Conservation (phyloP, 2,888 invertebrate species). For the Nasonovia ribisnigri region DNA sequence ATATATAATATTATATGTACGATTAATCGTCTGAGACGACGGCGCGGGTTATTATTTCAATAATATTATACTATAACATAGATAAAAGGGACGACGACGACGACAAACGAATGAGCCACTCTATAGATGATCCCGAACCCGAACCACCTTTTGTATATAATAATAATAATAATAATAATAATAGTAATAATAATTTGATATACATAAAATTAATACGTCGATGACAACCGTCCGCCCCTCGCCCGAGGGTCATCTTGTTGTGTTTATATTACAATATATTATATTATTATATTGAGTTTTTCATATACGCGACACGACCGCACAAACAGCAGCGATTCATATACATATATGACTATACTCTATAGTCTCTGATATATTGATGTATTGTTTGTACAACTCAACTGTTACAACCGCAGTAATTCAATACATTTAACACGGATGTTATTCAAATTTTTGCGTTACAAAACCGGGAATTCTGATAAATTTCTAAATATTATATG, state of each 20-base stretch:
- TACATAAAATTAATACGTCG: not conserved
- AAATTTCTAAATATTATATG: not conserved
- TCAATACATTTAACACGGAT: not conserved
- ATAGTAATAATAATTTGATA: not conserved
- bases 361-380: not conserved
- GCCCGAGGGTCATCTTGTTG: not conserved
- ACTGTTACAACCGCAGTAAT: not conserved
- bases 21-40: not conserved
- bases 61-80: not conserved
- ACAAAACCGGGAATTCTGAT: not conserved
- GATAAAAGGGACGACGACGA: not conserved
- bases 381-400: not conserved
- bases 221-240: not conserved
- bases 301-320: not conserved
- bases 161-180: not conserved
- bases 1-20: not conserved
- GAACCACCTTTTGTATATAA: not conserved
- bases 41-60: not conserved
- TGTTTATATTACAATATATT: not conserved
- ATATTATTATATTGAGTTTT: not conserved
- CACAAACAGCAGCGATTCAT: not conserved
- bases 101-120: not conserved
- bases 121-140: not conserved
- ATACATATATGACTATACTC: not conserved
- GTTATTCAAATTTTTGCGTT: not conserved